These are phyloP conservation scores for Sylvietta virens DNA, from an alignment of 2,113 vertebrate species.

Conservation along the genomic window DNA sequence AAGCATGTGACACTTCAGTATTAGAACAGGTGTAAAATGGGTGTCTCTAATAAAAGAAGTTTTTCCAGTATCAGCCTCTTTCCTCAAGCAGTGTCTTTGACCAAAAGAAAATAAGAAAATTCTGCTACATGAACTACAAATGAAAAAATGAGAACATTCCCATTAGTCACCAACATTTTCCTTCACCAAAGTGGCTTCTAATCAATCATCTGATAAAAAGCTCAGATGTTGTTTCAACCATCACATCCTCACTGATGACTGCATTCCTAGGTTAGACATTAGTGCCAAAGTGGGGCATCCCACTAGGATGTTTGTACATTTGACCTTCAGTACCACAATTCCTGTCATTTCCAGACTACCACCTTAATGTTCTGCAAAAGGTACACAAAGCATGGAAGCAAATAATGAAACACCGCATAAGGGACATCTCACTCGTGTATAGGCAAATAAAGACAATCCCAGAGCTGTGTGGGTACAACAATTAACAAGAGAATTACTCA, in stretches of 20 bases:
- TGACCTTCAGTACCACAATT: not conserved
- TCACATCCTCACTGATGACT: not conserved
- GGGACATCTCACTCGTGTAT: accelerated
- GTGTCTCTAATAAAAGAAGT: not conserved
- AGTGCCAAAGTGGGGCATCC: not conserved
- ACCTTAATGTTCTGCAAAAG: not conserved
- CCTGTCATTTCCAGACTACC: not conserved
- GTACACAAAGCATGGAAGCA: not conserved
- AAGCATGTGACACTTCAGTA: not conserved
- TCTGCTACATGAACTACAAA: not conserved
- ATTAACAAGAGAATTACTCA: not conserved
- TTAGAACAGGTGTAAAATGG: not conserved
- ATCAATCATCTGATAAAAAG: not conserved
- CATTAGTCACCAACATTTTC: not conserved
- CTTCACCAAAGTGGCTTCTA: not conserved
- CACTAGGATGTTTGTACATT: not conserved
- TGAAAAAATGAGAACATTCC: not conserved
- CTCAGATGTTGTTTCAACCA: not conserved
- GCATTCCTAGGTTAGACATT: not conserved
- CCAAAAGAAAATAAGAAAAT: not conserved
- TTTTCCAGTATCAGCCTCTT: not conserved
- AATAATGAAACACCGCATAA: not conserved
- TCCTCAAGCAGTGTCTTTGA: not conserved
- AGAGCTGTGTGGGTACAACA: not conserved
- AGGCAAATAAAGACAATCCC: not conserved